phyloP scores from a whole-genome alignment of 2,888 invertebrate genomes.

The Rhaphigaster nebulosa region DNA sequence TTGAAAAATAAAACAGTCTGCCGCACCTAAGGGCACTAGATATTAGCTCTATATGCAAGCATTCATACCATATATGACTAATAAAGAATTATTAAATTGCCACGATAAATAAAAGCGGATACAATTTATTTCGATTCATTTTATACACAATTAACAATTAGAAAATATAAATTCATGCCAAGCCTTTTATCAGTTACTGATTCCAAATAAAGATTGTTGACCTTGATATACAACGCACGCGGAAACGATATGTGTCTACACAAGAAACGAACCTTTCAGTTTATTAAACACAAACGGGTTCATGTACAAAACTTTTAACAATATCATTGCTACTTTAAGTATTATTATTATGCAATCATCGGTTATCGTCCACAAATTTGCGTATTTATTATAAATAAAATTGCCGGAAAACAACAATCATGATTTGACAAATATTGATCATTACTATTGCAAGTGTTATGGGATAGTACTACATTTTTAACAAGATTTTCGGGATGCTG shows the following conservation, averaged over 20 bases:
- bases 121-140: background rate
- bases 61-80: background rate
- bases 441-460: background rate
- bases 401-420: background rate
- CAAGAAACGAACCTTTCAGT: background rate
- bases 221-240: slow-evolving; percentile 23
- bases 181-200: slow-evolving; percentile 11
- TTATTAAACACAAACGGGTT: background rate
- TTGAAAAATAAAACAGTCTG: too few relatives aligned
- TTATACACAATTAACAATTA: background rate
- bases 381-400: background rate
- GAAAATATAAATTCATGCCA: slow-evolving; percentile 13
- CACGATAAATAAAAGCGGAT: background rate
- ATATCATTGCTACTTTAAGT: background rate
- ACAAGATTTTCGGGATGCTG: too few relatives aligned
- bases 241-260: slow-evolving; percentile 21
- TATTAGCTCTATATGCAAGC: too few relatives aligned
- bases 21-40: too few relatives aligned
- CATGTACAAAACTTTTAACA: background rate
- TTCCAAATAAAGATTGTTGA: slow-evolving; percentile 43
- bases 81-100: background rate
- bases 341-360: background rate
- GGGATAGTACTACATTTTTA: too few relatives aligned
- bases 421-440: background rate
- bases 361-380: background rate